These are phyloP conservation scores for Mycteria americana DNA, from an alignment of 2,797 vertebrate genomes.

Conservation along the genomic window DNA sequence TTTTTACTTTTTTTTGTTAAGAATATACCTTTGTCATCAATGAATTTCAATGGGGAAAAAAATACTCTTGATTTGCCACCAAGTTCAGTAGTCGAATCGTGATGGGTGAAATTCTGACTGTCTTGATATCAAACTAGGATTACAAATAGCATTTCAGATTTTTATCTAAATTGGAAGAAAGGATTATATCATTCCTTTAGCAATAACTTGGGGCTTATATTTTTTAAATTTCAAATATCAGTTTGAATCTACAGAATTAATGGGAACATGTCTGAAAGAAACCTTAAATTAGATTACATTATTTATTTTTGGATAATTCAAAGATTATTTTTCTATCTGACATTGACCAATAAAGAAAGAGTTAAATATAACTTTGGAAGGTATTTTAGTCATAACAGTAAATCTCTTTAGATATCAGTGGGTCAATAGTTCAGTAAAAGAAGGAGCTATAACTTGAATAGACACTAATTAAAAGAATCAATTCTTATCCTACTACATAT, in stretches of 20 bases:
- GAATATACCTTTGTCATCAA: not conserved
- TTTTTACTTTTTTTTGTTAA: not conserved
- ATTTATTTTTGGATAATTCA: slow-evolving; percentile 25
- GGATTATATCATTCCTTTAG: not conserved
- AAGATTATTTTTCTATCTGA: slow-evolving; percentile 30
- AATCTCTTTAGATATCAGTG: slow-evolving; percentile 75
- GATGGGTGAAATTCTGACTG: not conserved
- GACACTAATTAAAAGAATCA: slow-evolving; percentile 99
- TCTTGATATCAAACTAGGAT: not conserved
- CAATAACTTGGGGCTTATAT: not conserved
- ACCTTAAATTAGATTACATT: not conserved
- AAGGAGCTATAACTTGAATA: slow-evolving; percentile 81
- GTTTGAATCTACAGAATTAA: slow-evolving; percentile 13
- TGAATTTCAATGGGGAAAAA: not conserved
- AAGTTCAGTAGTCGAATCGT: not conserved
- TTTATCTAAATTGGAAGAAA: slow-evolving; percentile 7
- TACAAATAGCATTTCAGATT: not conserved
- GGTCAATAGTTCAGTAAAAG: slow-evolving; percentile 82
- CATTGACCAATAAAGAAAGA: slow-evolving; percentile 58
- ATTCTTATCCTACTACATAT: slow-evolving; percentile 91
- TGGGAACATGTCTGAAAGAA: not conserved
- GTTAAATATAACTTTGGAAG: slow-evolving; percentile 72
- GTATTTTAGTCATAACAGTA: slow-evolving; percentile 68
- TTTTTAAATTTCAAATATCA: slow-evolving; percentile 27
- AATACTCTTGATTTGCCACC: not conserved